Evolutionary conservation across 2,113 vertebrate species (phyloP).

Genomic region (Odocoileus virginianus): DNA sequence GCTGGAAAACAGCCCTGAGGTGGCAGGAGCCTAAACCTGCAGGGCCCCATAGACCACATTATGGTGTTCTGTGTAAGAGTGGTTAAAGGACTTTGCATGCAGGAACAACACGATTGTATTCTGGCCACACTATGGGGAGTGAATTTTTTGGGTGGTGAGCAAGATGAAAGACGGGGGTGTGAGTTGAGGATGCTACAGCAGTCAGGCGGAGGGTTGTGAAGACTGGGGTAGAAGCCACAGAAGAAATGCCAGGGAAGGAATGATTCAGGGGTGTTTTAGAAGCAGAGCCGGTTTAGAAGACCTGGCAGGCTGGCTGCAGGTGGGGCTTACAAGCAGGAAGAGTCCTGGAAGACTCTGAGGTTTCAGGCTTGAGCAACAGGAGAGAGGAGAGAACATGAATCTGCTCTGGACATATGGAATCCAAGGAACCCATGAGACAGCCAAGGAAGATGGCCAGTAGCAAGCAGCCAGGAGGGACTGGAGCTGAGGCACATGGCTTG

Average conservation of each 20-base stretch:
- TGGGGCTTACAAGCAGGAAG: neutral
- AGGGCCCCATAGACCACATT: neutral
- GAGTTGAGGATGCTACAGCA: neutral
- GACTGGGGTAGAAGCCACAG: neutral
- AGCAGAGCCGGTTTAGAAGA: neutral
- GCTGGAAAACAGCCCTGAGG: neutral
- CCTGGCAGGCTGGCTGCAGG: neutral
- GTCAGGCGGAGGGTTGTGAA: neutral
- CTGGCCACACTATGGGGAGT: neutral
- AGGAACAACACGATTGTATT: neutral
- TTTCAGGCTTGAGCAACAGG: neutral
- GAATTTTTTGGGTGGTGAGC: neutral
- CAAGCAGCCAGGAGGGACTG: neutral
- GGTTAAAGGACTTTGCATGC: neutral
- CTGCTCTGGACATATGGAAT: rapidly evolving
- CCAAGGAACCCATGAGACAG: neutral
- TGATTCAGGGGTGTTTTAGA: neutral
- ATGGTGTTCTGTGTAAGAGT: neutral
- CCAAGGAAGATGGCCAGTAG: neutral
- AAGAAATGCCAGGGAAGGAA: neutral
- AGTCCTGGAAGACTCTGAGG: neutral
- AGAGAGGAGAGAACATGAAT: neutral
- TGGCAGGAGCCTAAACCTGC: neutral
- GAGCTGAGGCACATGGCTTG: neutral
- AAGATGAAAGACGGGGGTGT: neutral